Evolutionary conservation across 2,797 vertebrate genomes (phyloP).

Genomic region (Crenichthys baileyi): DNA sequence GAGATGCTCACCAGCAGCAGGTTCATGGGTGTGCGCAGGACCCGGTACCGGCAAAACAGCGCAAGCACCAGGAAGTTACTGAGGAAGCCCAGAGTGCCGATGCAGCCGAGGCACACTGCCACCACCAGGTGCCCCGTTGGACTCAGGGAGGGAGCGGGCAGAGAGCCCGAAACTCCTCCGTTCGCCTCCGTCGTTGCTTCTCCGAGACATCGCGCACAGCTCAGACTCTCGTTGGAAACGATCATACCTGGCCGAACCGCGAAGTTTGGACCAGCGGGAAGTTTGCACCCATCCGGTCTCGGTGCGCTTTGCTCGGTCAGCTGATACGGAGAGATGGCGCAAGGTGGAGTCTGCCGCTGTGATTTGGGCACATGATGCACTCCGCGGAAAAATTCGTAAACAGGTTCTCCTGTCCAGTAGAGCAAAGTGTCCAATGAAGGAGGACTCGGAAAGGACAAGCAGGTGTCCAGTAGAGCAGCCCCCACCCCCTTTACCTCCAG

Average conservation of each 20-base stretch:
- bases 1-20: slow-evolving; percentile 85
- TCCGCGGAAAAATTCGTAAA: background rate
- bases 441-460: slow-evolving; percentile 2
- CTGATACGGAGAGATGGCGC: slow-evolving; percentile 44
- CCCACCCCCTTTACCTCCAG: slow-evolving; percentile 22
- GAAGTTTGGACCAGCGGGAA: slow-evolving; percentile 51
- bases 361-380: slow-evolving; percentile 20
- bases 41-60: slow-evolving; percentile 82
- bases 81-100: slow-evolving; percentile 83
- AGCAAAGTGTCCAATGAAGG: slow-evolving; percentile 4
- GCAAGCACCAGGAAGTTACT: slow-evolving; percentile 82
- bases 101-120: slow-evolving; percentile 82
- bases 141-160: slow-evolving; percentile 66
- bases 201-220: slow-evolving; percentile 70
- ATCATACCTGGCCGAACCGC: slow-evolving; percentile 69
- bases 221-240: slow-evolving; percentile 76
- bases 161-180: slow-evolving; percentile 47
- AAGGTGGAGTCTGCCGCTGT: background rate
- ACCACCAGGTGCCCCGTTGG: slow-evolving; percentile 81
- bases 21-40: slow-evolving; percentile 86
- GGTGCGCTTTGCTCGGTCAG: slow-evolving; percentile 29
- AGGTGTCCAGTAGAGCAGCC: slow-evolving; percentile 38
- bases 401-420: background rate
- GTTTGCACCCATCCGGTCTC: slow-evolving; percentile 46
- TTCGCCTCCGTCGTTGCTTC: slow-evolving; percentile 48